Percentiles rank a stretch among this genome's conserved stretches.
Evolutionary conservation across 2,888 invertebrate species (phyloP).

Genomic region (Lepetodrilus schrolli): DNA sequence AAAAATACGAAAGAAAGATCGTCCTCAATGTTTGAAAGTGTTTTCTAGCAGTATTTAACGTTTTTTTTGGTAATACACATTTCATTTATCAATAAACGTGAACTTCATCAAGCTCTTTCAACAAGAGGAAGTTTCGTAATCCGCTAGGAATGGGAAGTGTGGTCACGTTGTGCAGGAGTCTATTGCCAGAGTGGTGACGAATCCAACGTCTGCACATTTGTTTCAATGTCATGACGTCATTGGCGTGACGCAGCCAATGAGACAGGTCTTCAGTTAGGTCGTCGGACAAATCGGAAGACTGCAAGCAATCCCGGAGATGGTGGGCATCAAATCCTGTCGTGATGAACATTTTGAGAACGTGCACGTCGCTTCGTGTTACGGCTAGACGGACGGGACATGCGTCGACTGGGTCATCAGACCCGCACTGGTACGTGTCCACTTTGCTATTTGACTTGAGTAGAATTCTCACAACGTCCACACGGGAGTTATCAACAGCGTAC

Average conservation of each 20-base stretch:
- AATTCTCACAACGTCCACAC: conserved; percentile 59
- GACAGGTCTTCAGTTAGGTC: conserved; percentile 50
- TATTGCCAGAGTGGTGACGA: conserved; percentile 61
- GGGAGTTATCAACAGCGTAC: conserved; percentile 67
- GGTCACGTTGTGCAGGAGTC: conserved; percentile 53
- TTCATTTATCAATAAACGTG: neutral
- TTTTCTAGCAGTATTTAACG: too few relatives aligned
- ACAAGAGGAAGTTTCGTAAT: conserved; percentile 62
- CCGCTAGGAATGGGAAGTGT: conserved; percentile 62
- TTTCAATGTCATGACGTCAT: conserved; percentile 62
- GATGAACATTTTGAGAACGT: conserved; percentile 67
- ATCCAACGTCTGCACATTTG: conserved; percentile 68
- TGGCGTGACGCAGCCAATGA: conserved; percentile 62
- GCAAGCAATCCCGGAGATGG: conserved; percentile 53
- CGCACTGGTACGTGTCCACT: conserved; percentile 60
- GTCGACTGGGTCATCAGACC: conserved; percentile 40
- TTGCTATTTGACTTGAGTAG: conserved; percentile 66
- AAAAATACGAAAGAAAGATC: too few relatives aligned
- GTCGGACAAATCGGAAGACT: conserved; percentile 40
- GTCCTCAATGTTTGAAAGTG: too few relatives aligned
- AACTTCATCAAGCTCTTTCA: conserved; percentile 65
- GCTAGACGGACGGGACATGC: conserved; percentile 62
- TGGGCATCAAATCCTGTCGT: conserved; percentile 65
- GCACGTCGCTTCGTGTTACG: conserved; percentile 47
- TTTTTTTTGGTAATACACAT: too few relatives aligned